Evolutionary conservation across 2,113 vertebrate species (phyloP), one percentile per base, ranked within the genome.

Genomic region (Pseudolaguvia tuberculata): DNA sequence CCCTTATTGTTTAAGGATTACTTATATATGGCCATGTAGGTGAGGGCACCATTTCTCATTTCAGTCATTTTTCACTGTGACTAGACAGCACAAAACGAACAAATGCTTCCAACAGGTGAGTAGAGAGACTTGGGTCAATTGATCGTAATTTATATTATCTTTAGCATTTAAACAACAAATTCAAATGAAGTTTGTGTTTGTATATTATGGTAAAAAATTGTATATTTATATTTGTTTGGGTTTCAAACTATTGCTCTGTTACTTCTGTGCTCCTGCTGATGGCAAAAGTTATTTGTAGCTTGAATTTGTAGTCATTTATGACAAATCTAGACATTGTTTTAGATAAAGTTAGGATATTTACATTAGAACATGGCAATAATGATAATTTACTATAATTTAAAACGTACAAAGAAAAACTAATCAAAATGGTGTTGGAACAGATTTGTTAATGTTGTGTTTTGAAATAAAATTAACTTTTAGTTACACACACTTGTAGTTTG

Each of bases 101-200:
- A 70, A n/a, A 76, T 52, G 75, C 50, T 75, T 14, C 10, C 50
- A 25, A 53, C 56, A 77, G 67, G 75, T 77, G 56, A 76, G 75
- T 70, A 25, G 4, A 4, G 58, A 45, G 23, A 75, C 42, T 45
- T 6, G 42, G 45, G 17, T 42, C 55, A 55, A 29, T 48, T 58
- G n/a, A 47, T 23, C 2, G 15, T 55, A 27, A 76, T 50, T n/a
- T 3, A 6, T 23, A 31, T 35, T 31, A 29, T 31, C 2, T 65
- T 14, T 3, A 61, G 21, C 1, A 53, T 17, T 42, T 42, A 23
- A 47, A 47, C 5, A 17, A 17, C 15, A 70, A 45, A 57, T 57
- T 35, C 27, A 17, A 27, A 15, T 1, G 23, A 48, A 5, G 35
- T 13, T 12, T 48, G 31, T 50, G 23, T 20, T 11, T 59, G 18